Evolutionary conservation across 2,113 vertebrate species (phyloP).

Genomic region (Gobiocypris rarus): DNA sequence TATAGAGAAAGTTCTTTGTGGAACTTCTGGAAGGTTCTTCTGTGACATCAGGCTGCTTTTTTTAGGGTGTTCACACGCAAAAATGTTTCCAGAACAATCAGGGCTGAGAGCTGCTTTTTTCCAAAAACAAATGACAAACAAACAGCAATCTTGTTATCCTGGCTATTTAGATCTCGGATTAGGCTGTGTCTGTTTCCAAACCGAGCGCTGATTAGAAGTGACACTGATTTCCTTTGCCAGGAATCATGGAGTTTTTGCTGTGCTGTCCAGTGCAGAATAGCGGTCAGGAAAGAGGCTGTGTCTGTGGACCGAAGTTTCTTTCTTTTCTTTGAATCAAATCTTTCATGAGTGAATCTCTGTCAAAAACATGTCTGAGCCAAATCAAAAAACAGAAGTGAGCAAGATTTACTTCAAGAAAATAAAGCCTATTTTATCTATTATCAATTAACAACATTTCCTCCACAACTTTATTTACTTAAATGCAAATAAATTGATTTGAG

Average conservation of each 20-base stretch:
- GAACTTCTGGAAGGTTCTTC: neutral
- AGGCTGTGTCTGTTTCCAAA: slow-evolving; percentile 33
- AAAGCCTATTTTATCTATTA: no score
- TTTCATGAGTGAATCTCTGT: neutral
- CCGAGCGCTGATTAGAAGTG: neutral
- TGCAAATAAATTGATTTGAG: no score
- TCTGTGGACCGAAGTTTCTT: neutral
- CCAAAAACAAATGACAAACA: slow-evolving; percentile 23
- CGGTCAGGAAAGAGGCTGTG: neutral
- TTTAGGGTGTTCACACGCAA: neutral
- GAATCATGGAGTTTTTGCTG: neutral
- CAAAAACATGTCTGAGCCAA: neutral
- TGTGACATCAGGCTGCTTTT: neutral
- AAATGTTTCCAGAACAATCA: slow-evolving; percentile 15
- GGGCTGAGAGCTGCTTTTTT: neutral
- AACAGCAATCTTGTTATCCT: slow-evolving; percentile 21
- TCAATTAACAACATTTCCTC: neutral
- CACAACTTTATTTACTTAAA: no score
- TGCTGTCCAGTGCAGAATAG: no score
- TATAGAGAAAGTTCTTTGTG: neutral
- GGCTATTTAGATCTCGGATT: slow-evolving; percentile 26
- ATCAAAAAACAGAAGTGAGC: no score
- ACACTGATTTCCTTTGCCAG: slow-evolving; percentile 13
- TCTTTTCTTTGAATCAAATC: neutral
- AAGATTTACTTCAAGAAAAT: no score